phyloP scores from a whole-genome alignment of 2,888 invertebrate genomes.

The Eledone cirrhosa region DNA sequence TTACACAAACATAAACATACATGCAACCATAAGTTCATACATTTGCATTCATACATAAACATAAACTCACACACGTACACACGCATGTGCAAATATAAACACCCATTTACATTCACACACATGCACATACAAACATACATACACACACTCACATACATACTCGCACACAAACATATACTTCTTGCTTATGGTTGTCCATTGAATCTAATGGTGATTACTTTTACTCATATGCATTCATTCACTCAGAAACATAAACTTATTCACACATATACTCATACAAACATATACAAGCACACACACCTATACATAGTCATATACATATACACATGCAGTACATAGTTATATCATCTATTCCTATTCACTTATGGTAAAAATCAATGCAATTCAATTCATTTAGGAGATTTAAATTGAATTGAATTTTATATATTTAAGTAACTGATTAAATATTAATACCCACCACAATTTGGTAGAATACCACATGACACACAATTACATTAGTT shows the following conservation, averaged over 20 bases:
- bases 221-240: background rate
- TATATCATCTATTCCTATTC: too few species aligned
- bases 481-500: too few species aligned
- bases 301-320: background rate
- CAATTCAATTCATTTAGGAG: too few species aligned
- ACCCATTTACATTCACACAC: background rate
- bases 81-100: background rate
- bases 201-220: background rate
- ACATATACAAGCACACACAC: background rate
- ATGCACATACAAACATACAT: background rate
- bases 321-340: background rate
- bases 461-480: too few species aligned
- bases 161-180: background rate
- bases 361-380: too few species aligned
- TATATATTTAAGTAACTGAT: too few species aligned
- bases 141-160: background rate
- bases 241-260: background rate
- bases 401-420: too few species aligned
- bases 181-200: too few species aligned
- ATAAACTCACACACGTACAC: background rate
- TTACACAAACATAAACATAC: background rate
- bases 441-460: too few species aligned
- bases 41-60: background rate
- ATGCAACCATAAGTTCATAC: background rate
- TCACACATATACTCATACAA: background rate